A percentile compares a stretch with the other conserved stretches of the same genome.
phyloP scores from a whole-genome alignment of 2,888 invertebrate genomes.

The Dicyrtoma fusca region DNA sequence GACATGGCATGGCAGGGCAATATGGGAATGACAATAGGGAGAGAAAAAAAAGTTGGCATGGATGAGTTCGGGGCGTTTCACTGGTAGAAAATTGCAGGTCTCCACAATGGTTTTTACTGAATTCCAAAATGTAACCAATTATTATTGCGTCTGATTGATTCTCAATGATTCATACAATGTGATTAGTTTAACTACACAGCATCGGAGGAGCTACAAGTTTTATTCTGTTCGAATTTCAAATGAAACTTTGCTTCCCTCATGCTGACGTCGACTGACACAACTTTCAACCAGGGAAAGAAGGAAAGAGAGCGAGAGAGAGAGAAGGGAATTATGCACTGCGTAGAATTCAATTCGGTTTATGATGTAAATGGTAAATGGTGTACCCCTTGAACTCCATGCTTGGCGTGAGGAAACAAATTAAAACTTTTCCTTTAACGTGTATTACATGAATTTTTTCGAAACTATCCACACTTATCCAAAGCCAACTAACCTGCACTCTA shows the following conservation, averaged over 20 bases:
- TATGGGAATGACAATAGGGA: conserved; percentile 13
- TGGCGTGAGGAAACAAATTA: conserved; percentile 32
- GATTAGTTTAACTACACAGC: conserved; percentile 7
- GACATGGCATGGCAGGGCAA: not conserved
- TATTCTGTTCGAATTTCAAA: conserved; percentile 6
- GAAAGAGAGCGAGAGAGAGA: too few species aligned
- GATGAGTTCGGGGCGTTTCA: conserved; percentile 16
- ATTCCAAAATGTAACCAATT: conserved; percentile 31
- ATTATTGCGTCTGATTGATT: conserved; percentile 37
- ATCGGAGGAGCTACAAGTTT: conserved; percentile 10
- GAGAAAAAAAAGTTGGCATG: conserved; percentile 16
- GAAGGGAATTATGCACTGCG: too few species aligned
- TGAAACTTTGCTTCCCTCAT: not conserved
- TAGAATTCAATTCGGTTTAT: too few species aligned
- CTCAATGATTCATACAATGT: conserved; percentile 27
- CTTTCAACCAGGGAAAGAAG: too few species aligned
- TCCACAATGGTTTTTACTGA: conserved; percentile 20
- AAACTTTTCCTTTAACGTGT: conserved; percentile 9
- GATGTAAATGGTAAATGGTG: too few species aligned
- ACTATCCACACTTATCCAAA: too few species aligned
- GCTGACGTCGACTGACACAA: too few species aligned
- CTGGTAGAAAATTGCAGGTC: not conserved
- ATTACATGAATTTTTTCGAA: too few species aligned
- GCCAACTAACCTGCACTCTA: too few species aligned
- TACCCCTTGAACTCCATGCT: too few species aligned